Evolutionary conservation across 2,113 vertebrate genomes (phyloP).

Genomic region (Odocoileus virginianus): DNA sequence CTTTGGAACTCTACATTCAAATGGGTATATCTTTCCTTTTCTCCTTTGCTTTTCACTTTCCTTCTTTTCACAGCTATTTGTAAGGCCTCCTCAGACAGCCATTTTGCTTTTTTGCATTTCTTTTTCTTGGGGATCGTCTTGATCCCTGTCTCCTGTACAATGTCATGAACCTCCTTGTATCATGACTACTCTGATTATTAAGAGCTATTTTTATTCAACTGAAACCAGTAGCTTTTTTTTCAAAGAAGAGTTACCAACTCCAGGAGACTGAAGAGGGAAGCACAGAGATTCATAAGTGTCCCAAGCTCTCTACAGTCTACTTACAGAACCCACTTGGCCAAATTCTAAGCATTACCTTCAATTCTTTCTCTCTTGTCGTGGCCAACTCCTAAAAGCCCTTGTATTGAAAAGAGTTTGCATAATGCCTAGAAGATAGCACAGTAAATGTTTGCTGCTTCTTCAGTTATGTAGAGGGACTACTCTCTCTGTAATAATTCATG

Average conservation of each 20-base stretch:
- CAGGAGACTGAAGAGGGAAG: not conserved
- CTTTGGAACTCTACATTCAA: not conserved
- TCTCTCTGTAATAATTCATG: not conserved
- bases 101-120: not conserved
- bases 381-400: not conserved
- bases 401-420: not conserved
- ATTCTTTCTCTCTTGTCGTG: not conserved
- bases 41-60: fast-evolving
- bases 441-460: not conserved
- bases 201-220: slow-evolving; percentile 29
- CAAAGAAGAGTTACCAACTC: not conserved
- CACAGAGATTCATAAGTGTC: not conserved
- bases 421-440: not conserved
- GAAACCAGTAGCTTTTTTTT: slow-evolving; percentile 4
- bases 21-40: not conserved
- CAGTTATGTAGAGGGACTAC: not conserved
- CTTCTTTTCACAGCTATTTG: not conserved
- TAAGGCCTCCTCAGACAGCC: not conserved
- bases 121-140: not conserved
- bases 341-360: not conserved
- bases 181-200: not conserved
- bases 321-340: not conserved
- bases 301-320: not conserved
- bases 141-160: not conserved
- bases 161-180: not conserved